Conservation (phyloP, 2,888 invertebrate species). For the Cynaeus angustus region DNA sequence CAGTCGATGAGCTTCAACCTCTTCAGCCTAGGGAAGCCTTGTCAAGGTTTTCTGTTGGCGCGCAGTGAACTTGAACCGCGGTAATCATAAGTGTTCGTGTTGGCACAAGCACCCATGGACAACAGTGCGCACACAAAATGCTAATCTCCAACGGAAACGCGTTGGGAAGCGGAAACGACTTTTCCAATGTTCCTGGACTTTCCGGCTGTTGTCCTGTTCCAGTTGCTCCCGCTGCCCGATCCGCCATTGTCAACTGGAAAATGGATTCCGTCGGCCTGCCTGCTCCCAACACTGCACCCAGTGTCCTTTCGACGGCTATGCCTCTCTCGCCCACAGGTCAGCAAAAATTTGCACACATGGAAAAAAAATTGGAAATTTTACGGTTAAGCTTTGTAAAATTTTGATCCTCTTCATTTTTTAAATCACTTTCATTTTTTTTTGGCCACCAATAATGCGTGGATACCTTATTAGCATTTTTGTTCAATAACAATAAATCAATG, state of each 20-base stretch:
- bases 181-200: constrained; percentile 69
- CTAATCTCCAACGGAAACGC: constrained; percentile 79
- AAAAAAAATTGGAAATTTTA: not conserved
- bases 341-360: constrained; percentile 43
- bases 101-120: constrained; percentile 37
- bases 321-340: constrained; percentile 77
- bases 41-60: constrained; percentile 52
- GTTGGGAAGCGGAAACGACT: constrained; percentile 74
- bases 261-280: constrained; percentile 76
- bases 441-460: no score
- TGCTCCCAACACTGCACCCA: constrained; percentile 74
- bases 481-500: not conserved
- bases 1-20: constrained; percentile 69
- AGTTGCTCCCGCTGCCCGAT: constrained; percentile 73
- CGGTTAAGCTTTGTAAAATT: no score
- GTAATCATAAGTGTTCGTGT: constrained; percentile 33
- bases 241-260: constrained; percentile 74
- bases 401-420: no score
- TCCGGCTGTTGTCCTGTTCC: constrained; percentile 72
- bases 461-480: not conserved
- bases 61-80: constrained; percentile 48
- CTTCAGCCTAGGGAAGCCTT: constrained; percentile 51
- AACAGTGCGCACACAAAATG: constrained; percentile 69
- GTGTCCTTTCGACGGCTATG: constrained; percentile 71
- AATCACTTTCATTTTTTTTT: no score